Conservation (phyloP, 1,140 invertebrate genomes). For the Mylabris phalerata region DNA sequence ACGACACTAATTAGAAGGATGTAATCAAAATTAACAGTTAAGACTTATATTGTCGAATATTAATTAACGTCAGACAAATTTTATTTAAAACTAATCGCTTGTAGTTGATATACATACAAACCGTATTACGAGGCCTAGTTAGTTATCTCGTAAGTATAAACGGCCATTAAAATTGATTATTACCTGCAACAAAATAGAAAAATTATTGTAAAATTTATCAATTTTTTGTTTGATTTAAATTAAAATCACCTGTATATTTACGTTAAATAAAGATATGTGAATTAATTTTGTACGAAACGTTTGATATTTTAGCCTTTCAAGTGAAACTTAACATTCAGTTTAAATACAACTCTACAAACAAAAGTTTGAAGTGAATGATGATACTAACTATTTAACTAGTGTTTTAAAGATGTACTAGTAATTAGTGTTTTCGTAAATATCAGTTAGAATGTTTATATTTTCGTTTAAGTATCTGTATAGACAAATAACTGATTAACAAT, state of each 20-base stretch:
- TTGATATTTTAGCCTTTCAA: constrained; percentile 11
- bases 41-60: no score
- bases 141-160: constrained; percentile 10
- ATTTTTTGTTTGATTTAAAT: constrained; percentile 1
- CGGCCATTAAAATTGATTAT: constrained; percentile 1
- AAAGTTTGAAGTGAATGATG: constrained; percentile 7
- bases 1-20: no score
- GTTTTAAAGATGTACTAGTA: neutral
- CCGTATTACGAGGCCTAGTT: constrained; percentile 15
- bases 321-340: constrained; percentile 3
- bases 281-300: constrained; percentile 7
- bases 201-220: neutral
- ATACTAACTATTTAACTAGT: constrained; percentile 3
- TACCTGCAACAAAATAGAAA: constrained; percentile 10
- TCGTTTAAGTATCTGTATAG: no score
- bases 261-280: neutral
- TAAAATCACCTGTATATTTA: neutral
- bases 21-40: no score
- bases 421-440: no score
- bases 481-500: no score
- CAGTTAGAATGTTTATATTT: no score
- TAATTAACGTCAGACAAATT: no score
- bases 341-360: constrained; percentile 9
- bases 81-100: no score
- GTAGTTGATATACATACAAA: neutral